Evolutionary conservation across 1,140 invertebrate genomes (phyloP), one percentile per base, ranked within the genome.

Genomic region (Carposina sasakii): DNA sequence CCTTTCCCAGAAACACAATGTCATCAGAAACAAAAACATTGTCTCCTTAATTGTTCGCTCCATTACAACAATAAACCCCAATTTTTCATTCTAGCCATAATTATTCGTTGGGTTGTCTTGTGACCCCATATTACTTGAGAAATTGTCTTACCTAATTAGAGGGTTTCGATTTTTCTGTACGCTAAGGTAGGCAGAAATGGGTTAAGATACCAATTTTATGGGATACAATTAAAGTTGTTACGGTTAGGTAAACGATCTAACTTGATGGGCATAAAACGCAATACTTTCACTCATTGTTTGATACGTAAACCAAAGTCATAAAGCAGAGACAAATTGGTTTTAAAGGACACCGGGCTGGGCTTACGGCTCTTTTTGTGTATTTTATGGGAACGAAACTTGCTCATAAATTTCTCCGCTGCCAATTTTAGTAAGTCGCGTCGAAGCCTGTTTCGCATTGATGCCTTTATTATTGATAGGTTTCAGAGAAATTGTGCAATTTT

Each of bases 261-360:
- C 47, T 67, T 69, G 63, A 71, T 60, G 19, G 58, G 45, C 47
- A 59, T 71, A 74, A 71, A 70, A 71, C 70, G 20, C 20, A 70
- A 72, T 72, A 67, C 63, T 69, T 67, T 63, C 58, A 48, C 63
- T 61, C 55, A 60, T 67, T 70, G 70, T 73, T 75, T 66, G 63
- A 71, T 69, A 57, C 54, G 55, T 63, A 52, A 57, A 59, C 58
- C 55, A 58, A 44, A 55, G 43, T 71, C 67, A 61, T 73, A 70
- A 75, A 75, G 45, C 54, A 33, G 39, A 54, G 55, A 70, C 68
- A 71, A 74, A 76, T 76, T 73, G 73, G 64, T 73, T 73, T 76
- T 67, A 60, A 71, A 71, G 50, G 60, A 60, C 65, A 55, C 43
- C 54, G 10, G 44, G 47, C 41, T 48, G 60, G 46, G 44, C 33